Conservation (phyloP, 2,888 invertebrate species). For the Sarcophaga subvicina region DNA sequence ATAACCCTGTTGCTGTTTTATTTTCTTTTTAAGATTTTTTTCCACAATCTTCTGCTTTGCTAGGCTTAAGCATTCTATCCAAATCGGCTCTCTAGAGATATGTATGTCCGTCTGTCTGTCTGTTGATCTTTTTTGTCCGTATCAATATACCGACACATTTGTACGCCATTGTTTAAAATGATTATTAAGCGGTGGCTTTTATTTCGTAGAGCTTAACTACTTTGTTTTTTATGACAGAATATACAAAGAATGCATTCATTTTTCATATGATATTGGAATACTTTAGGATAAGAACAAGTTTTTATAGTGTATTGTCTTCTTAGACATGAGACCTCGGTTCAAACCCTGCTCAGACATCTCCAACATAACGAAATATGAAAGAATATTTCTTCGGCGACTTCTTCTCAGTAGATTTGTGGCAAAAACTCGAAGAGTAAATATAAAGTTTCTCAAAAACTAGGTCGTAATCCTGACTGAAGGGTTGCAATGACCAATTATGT, state of each 20-base stretch:
- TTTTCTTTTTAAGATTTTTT: neutral
- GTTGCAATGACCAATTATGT: too few species aligned
- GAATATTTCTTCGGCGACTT: too few species aligned
- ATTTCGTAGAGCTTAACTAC: neutral
- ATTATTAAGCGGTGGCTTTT: slow-evolving; percentile 24
- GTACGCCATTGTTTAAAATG: slow-evolving; percentile 32
- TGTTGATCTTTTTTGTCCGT: neutral
- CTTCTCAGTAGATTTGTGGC: too few species aligned
- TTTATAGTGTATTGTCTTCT: too few species aligned
- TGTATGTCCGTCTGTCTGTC: neutral
- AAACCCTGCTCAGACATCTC: too few species aligned
- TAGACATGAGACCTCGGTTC: too few species aligned
- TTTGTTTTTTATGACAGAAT: neutral
- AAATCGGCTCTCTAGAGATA: slow-evolving; percentile 9
- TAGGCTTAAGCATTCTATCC: neutral
- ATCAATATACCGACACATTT: slow-evolving; percentile 50
- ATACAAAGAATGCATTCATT: slow-evolving; percentile 5
- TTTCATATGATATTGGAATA: too few species aligned
- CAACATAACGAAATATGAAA: too few species aligned
- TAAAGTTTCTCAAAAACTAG: too few species aligned
- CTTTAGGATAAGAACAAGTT: too few species aligned
- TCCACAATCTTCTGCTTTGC: slow-evolving; percentile 17
- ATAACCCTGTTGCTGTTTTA: slow-evolving; percentile 58
- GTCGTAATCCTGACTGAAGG: too few species aligned
- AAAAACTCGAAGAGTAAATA: too few species aligned